A percentile compares a stretch with the other conserved stretches of the same genome.
These are phyloP conservation scores for Sylvicola fuscatus DNA, from an alignment of 2,888 invertebrate genomes.

Conservation along the genomic window DNA sequence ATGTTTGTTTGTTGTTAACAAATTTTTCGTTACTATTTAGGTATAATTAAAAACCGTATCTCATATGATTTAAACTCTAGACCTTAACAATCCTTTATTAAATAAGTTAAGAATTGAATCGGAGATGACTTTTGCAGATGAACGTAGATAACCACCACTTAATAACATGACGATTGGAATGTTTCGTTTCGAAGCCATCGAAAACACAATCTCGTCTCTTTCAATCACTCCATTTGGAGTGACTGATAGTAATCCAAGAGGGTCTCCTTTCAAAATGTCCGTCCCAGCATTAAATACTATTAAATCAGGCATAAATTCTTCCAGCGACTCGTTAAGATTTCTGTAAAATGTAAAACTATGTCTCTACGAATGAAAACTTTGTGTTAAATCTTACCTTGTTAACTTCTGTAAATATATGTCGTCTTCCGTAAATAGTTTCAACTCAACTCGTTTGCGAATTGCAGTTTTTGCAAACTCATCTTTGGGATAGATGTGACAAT, in stretches of 20 bases:
- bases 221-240: constrained; percentile 61
- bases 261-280: constrained; percentile 59
- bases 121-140: constrained; percentile 62
- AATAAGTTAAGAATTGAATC: constrained; percentile 64
- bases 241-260: constrained; percentile 50
- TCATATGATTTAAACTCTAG: background rate
- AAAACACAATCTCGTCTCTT: constrained; percentile 68
- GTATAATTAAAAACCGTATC: too few species aligned
- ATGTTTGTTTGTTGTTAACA: too few species aligned
- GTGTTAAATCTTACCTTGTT: constrained; percentile 28
- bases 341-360: constrained; percentile 22
- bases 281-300: constrained; percentile 90
- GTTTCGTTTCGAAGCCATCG: constrained; percentile 34
- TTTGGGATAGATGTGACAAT: constrained; percentile 57
- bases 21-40: too few species aligned
- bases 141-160: constrained; percentile 66
- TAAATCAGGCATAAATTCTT: constrained; percentile 55
- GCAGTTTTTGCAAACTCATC: constrained; percentile 52
- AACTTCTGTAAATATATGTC: constrained; percentile 45
- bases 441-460: constrained; percentile 48
- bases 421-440: constrained; percentile 40
- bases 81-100: constrained; percentile 31
- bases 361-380: background rate
- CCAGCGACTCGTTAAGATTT: constrained; percentile 41
- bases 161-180: constrained; percentile 74